A percentile compares a stretch with the other conserved stretches of the same genome.
Evolutionary conservation across 2,113 vertebrate genomes (phyloP).

Genomic region (Labeo rohita): DNA sequence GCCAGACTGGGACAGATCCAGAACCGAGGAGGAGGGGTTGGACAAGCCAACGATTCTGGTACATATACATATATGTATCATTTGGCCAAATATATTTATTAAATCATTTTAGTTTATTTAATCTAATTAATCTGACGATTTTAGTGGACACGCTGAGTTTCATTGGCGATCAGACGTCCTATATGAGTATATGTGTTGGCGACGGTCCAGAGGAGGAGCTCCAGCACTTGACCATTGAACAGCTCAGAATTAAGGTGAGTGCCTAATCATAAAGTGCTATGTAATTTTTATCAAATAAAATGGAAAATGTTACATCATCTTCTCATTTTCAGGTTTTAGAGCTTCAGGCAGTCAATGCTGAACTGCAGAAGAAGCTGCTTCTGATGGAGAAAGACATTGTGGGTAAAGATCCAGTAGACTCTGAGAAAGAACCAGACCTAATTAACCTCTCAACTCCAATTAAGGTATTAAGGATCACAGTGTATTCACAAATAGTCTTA

Average conservation of each 20-base stretch:
- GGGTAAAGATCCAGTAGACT: conserved; percentile 2
- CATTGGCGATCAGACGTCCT: conserved; percentile 93
- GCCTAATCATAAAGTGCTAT: background rate
- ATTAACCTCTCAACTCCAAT: conserved; percentile 30
- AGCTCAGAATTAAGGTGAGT: conserved; percentile 86
- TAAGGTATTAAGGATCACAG: conserved; percentile 38
- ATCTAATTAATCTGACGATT: conserved; percentile 54
- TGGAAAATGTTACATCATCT: background rate
- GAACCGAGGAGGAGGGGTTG: conserved; percentile 77
- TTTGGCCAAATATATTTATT: background rate
- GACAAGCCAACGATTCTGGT: conserved; percentile 74
- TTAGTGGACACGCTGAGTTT: conserved; percentile 86
- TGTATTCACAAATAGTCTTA: background rate
- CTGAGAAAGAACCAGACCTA: conserved; percentile 46
- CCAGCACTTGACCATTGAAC: conserved; percentile 81
- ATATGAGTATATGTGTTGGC: conserved; percentile 93
- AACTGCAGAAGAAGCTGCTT: conserved; percentile 53
- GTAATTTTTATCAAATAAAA: background rate
- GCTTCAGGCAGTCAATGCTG: conserved; percentile 70
- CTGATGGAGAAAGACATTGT: conserved; percentile 51
- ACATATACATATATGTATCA: background rate
- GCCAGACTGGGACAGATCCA: conserved; percentile 79
- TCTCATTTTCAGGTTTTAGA: conserved; percentile 78
- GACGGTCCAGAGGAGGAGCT: conserved; percentile 78
- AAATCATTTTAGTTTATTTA: background rate